Conservation (phyloP, 2,888 invertebrate species). For the Ditula angustiorana region DNA sequence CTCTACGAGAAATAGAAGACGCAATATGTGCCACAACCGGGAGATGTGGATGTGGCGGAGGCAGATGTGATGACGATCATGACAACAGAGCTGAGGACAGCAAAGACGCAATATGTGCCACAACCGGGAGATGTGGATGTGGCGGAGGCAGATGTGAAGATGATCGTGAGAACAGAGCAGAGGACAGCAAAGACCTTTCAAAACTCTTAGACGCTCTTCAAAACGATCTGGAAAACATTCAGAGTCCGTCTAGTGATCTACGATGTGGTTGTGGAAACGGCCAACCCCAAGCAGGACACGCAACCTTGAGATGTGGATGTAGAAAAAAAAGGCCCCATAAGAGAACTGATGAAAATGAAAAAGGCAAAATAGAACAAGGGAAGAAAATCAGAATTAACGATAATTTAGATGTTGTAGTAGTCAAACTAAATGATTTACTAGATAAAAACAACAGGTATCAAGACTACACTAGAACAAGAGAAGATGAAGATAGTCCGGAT, state of each 20-base stretch:
- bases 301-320: slow-evolving; percentile 1
- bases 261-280: slow-evolving; percentile 2
- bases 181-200: neutral
- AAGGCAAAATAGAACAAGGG: neutral
- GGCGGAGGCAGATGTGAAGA: neutral
- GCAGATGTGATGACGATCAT: neutral
- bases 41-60: neutral
- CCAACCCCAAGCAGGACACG: neutral
- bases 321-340: neutral
- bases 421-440: neutral
- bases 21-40: neutral
- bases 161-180: neutral
- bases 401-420: neutral
- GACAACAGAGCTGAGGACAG: neutral
- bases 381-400: neutral
- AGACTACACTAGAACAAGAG: neutral
- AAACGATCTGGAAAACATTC: neutral
- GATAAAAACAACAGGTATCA: neutral
- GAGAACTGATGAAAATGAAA: neutral
- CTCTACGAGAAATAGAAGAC: neutral
- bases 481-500: neutral
- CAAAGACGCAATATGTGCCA: neutral
- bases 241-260: neutral
- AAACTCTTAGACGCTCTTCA: neutral
- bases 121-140: neutral